These are phyloP conservation scores for Toxotes jaculatrix DNA, from an alignment of 2,113 vertebrate species.

Conservation along the genomic window DNA sequence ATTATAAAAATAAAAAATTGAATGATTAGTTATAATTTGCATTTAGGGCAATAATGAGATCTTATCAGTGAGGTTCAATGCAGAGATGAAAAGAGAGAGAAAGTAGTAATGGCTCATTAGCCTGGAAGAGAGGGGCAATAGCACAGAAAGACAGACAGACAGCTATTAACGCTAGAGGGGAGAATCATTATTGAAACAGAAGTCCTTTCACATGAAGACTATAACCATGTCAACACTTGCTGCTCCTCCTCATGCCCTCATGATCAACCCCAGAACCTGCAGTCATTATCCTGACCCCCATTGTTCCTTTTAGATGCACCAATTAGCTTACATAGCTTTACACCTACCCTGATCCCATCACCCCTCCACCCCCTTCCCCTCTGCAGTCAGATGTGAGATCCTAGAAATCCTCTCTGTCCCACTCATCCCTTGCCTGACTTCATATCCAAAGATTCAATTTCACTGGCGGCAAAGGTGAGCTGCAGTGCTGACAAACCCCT, in stretches of 20 bases:
- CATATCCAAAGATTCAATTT: not conserved
- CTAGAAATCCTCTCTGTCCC: slow-evolving; percentile 17
- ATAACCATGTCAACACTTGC: slow-evolving; percentile 22
- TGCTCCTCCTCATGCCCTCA: slow-evolving; percentile 42
- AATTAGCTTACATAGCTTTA: slow-evolving; percentile 26
- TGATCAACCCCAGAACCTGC: slow-evolving; percentile 19
- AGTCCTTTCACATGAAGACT: slow-evolving; percentile 36
- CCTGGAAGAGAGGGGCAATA: slow-evolving; percentile 66
- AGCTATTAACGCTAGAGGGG: slow-evolving; percentile 43
- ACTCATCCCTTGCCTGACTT: not conserved
- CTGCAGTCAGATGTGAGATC: slow-evolving; percentile 24
- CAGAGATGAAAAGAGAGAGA: slow-evolving; percentile 43
- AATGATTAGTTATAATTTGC: slow-evolving; percentile 53
- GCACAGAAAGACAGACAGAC: slow-evolving; percentile 51
- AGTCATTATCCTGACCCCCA: slow-evolving; percentile 31
- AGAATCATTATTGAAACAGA: slow-evolving; percentile 47
- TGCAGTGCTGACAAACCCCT: slow-evolving; percentile 1
- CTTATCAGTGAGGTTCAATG: slow-evolving; percentile 70
- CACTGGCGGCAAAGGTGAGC: not conserved
- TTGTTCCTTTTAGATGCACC: slow-evolving; percentile 30
- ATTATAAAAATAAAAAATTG: slow-evolving; percentile 12
- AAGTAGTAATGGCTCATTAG: slow-evolving; percentile 60
- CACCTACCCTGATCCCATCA: slow-evolving; percentile 9
- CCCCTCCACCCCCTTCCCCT: not conserved
- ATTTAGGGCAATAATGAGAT: slow-evolving; percentile 65